These are phyloP conservation scores for Anoura caudifer DNA, from an alignment of 2,113 vertebrate species.

Conservation along the genomic window DNA sequence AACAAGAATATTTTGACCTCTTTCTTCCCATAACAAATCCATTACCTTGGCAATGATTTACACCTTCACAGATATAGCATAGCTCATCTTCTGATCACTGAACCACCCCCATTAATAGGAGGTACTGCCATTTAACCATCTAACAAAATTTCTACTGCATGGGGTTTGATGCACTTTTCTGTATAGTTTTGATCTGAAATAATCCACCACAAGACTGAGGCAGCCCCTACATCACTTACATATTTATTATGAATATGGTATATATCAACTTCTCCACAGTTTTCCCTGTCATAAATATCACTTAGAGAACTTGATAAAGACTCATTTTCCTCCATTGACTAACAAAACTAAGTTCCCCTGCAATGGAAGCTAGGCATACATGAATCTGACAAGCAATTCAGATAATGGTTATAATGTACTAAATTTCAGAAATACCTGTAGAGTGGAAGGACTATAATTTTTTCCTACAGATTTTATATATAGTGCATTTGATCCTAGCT, in stretches of 20 bases:
- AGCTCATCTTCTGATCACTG: neutral
- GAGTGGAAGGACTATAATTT: neutral
- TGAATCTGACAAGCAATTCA: neutral
- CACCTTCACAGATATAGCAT: neutral
- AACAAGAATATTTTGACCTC: neutral
- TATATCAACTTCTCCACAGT: neutral
- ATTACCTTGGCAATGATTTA: neutral
- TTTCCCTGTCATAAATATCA: neutral
- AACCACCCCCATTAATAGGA: neutral
- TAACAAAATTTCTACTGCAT: neutral
- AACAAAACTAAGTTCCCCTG: neutral
- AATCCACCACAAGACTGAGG: neutral
- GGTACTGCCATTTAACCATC: neutral
- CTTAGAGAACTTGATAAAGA: neutral
- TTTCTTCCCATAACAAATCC: neutral
- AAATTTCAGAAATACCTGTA: neutral
- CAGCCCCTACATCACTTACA: neutral
- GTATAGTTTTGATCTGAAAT: neutral
- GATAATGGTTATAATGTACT: neutral
- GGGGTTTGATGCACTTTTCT: neutral
- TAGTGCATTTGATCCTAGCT: neutral
- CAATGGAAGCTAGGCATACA: neutral
- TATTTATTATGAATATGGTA: neutral
- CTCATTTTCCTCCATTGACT: neutral
- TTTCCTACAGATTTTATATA: neutral